These are phyloP conservation scores for Lepidonotus clava DNA, from an alignment of 2,888 invertebrate genomes.

Conservation along the genomic window DNA sequence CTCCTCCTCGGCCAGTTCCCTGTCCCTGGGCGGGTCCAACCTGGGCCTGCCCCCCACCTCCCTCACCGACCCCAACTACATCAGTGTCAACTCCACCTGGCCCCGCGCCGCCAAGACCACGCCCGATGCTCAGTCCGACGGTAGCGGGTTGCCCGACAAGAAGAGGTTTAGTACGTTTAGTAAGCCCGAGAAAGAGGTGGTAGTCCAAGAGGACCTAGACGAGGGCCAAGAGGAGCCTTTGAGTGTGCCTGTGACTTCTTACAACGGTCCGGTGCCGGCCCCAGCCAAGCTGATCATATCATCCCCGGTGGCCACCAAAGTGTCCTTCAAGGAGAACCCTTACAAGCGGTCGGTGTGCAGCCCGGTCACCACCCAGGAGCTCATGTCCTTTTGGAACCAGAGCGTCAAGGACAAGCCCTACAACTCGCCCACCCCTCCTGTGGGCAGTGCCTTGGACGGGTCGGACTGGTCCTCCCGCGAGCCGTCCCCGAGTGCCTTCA, in stretches of 20 bases:
- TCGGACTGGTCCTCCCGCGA: constrained; percentile 16
- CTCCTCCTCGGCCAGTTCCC: constrained; percentile 22
- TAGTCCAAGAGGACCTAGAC: neutral
- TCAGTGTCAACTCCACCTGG: constrained; percentile 51
- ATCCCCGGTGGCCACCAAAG: constrained; percentile 62
- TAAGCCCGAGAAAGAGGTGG: neutral
- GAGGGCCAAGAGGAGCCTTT: constrained; percentile 26
- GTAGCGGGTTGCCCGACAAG: neutral
- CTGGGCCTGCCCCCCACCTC: neutral
- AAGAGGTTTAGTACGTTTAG: neutral
- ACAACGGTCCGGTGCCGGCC: constrained; percentile 57
- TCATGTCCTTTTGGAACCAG: constrained; percentile 55
- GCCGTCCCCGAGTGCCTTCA: neutral
- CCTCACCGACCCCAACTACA: neutral
- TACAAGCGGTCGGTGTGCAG: constrained; percentile 63
- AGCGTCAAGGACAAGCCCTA: constrained; percentile 44
- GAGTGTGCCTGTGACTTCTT: constrained; percentile 20
- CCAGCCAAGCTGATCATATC: constrained; percentile 64
- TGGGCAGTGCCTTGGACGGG: neutral
- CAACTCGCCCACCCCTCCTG: neutral
- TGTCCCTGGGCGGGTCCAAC: constrained; percentile 4
- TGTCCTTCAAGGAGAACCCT: constrained; percentile 63
- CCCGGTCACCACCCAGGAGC: constrained; percentile 61
- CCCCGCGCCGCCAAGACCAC: neutral
- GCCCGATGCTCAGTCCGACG: neutral